Conservation (phyloP, 2,888 invertebrate species). For the Zygaena filipendulae region DNA sequence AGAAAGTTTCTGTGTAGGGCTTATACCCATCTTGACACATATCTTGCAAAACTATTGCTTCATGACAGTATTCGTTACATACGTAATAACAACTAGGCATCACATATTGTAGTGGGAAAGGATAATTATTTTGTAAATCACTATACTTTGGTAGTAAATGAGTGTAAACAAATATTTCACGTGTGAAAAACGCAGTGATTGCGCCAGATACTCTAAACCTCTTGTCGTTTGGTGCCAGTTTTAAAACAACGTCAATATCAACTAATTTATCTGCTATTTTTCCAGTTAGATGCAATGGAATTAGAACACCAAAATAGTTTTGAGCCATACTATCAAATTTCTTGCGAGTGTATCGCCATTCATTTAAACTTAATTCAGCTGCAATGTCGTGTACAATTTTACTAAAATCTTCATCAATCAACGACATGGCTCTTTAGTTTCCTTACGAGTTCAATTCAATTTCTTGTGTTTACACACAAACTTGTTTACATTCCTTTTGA, state of each 20-base stretch:
- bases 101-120: conserved; percentile 18
- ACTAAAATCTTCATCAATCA: too few species aligned
- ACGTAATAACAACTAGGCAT: conserved; percentile 40
- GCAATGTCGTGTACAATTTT: too few species aligned
- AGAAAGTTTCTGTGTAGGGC: conserved; percentile 32
- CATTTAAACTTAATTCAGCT: too few species aligned
- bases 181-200: conserved; percentile 38
- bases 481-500: too few species aligned
- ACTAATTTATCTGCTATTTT: conserved; percentile 18
- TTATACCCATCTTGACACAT: conserved; percentile 36
- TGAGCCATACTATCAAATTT: conserved; percentile 41
- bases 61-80: conserved; percentile 36
- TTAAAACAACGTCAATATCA: conserved; percentile 33
- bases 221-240: conserved; percentile 50
- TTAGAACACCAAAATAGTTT: conserved; percentile 49
- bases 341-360: conserved; percentile 25
- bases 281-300: conserved; percentile 36
- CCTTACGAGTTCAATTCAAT: too few species aligned
- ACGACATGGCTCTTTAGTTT: too few species aligned
- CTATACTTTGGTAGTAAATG: conserved; percentile 30
- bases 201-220: conserved; percentile 49
- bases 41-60: conserved; percentile 42
- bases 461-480: too few species aligned
- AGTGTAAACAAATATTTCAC: conserved; percentile 46
- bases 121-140: conserved; percentile 24